Conservation (phyloP, 2,797 vertebrate genomes). For the Schizopygopsis pylzovi region DNA sequence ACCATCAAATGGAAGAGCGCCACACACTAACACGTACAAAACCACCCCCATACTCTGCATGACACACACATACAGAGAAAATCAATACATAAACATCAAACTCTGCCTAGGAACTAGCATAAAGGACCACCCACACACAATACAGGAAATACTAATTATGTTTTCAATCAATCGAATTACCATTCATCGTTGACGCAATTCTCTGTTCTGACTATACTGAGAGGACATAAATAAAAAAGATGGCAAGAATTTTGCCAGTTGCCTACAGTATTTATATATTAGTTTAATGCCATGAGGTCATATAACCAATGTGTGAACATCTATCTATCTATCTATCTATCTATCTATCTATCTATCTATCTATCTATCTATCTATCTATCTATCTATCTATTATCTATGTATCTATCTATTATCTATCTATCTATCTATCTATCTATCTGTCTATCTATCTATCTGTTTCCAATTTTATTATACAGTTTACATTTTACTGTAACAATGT, state of each 20-base stretch:
- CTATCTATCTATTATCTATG: no score
- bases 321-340: no score
- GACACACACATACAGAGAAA: constrained; percentile 48
- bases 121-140: constrained; percentile 36
- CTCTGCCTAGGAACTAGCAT: constrained; percentile 23
- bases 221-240: not conserved
- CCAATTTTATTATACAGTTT: not conserved
- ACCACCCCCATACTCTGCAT: constrained; percentile 97
- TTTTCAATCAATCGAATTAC: constrained; percentile 46
- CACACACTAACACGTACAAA: constrained; percentile 96
- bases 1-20: constrained; percentile 94
- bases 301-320: no score
- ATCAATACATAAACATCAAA: constrained; percentile 34
- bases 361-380: no score
- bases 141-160: constrained; percentile 47
- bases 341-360: no score
- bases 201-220: not conserved
- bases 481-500: not conserved
- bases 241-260: not conserved
- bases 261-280: not conserved
- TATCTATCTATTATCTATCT: no score
- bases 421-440: no score
- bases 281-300: no score
- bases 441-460: no score
- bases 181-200: constrained; percentile 14